Evolutionary conservation across 2,113 vertebrate species (phyloP).

Genomic region (Toxotes chatareus): DNA sequence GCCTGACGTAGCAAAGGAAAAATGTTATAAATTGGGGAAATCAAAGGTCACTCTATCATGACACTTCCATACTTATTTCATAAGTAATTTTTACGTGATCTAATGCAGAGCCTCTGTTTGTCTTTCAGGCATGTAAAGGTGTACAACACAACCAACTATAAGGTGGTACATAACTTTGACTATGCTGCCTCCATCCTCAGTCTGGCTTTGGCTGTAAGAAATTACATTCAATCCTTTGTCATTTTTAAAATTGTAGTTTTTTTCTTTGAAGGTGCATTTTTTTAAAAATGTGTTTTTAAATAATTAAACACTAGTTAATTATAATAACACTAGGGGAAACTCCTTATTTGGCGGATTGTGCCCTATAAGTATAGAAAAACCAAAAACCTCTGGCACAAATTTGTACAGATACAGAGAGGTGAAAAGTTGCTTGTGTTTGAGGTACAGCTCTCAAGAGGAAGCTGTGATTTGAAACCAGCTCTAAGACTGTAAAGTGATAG

Average conservation of each 20-base stretch:
- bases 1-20: background rate
- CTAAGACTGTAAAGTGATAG: background rate
- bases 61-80: background rate
- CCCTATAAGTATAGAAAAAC: background rate
- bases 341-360: background rate
- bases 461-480: background rate
- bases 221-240: background rate
- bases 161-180: conserved; percentile 96
- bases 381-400: background rate
- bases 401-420: background rate
- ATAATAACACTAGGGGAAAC: background rate
- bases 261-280: background rate
- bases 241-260: background rate
- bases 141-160: conserved; percentile 95
- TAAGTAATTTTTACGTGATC: background rate
- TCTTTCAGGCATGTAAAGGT: conserved; percentile 94
- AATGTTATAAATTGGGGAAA: background rate
- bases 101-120: conserved; percentile 22
- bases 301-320: background rate
- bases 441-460: background rate
- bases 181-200: conserved; percentile 94
- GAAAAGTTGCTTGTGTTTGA: background rate
- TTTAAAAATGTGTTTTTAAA: background rate
- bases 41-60: background rate
- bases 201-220: conserved; percentile 93